Conservation (phyloP, 1,140 invertebrate genomes). For the Achatina immaculata region DNA sequence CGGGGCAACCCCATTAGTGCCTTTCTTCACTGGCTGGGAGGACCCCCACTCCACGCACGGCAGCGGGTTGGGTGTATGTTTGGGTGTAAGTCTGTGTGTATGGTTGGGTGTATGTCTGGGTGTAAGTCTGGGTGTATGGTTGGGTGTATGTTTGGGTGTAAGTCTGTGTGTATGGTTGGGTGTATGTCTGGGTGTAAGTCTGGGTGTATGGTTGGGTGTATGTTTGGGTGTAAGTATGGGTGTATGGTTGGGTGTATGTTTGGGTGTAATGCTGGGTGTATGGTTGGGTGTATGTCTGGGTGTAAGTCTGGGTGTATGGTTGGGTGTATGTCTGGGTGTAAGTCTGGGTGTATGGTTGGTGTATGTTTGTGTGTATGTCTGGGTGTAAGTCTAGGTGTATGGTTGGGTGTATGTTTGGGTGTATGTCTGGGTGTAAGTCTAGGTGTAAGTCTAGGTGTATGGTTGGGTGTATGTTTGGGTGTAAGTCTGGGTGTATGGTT, state of each 20-base stretch:
- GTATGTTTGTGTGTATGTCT: background rate
- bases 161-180: background rate
- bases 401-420: too few species aligned
- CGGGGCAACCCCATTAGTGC: too few species aligned
- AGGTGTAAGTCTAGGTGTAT: background rate
- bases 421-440: background rate
- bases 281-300: background rate
- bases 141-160: background rate
- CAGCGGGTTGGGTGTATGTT: background rate
- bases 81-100: too few species aligned
- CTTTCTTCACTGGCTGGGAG: too few species aligned
- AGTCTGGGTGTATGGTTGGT: background rate
- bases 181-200: background rate
- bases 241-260: background rate
- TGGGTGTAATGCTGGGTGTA: background rate
- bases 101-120: background rate
- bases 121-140: background rate
- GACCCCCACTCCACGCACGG: too few species aligned
- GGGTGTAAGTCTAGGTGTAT: too few species aligned
- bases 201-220: background rate
- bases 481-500: background rate
- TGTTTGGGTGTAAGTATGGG: background rate
- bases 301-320: background rate
- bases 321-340: background rate
- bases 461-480: too few species aligned